phyloP scores from a whole-genome alignment of 53 echinoderm and acorn worm genomes.

The Paracentrotus lividus region DNA sequence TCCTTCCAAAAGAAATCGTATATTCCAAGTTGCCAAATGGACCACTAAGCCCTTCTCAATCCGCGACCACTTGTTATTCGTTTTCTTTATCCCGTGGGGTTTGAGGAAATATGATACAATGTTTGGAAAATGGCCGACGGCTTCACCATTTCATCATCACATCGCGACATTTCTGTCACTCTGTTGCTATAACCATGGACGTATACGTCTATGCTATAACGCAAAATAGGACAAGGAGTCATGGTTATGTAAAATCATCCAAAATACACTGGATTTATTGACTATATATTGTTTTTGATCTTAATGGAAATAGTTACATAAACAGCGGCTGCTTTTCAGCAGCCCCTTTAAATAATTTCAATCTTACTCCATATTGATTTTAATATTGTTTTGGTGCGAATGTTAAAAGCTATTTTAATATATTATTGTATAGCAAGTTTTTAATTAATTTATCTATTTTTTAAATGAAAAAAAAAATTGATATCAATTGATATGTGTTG shows the following conservation, averaged over 20 bases:
- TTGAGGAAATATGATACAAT: slow-evolving; percentile 17
- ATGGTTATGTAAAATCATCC: not conserved
- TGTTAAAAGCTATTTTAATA: too few relatives aligned
- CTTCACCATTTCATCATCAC: not conserved
- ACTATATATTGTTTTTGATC: not conserved
- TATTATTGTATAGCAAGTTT: too few relatives aligned
- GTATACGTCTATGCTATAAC: too few relatives aligned
- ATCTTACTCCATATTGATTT: too few relatives aligned
- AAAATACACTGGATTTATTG: not conserved
- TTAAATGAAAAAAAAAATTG: too few relatives aligned
- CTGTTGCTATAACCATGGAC: not conserved
- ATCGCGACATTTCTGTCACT: not conserved
- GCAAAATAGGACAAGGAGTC: not conserved
- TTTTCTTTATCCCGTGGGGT: not conserved
- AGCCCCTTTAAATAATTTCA: too few relatives aligned
- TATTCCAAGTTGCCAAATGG: slow-evolving; percentile 18
- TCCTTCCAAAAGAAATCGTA: not conserved
- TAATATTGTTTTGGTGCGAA: too few relatives aligned
- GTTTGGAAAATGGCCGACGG: not conserved
- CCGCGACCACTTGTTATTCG: not conserved
- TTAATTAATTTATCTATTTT: too few relatives aligned
- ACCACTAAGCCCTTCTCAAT: slow-evolving; percentile 19
- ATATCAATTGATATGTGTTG: too few relatives aligned
- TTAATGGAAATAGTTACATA: not conserved
- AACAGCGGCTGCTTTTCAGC: too few relatives aligned